Evolutionary conservation across 1,140 invertebrate species (phyloP).

Genomic region (Mamestra configurata): DNA sequence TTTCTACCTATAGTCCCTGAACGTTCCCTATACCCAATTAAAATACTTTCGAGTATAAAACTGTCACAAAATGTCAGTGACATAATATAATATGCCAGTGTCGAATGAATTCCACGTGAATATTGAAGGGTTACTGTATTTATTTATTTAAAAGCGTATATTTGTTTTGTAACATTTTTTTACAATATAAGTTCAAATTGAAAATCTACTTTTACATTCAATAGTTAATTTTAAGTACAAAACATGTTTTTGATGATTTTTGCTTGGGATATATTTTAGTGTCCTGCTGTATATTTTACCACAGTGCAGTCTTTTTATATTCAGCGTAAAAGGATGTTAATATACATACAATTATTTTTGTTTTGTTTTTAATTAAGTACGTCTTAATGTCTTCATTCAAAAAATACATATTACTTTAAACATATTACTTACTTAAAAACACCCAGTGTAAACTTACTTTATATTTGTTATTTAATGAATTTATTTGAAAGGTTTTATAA

Average conservation of each 20-base stretch:
- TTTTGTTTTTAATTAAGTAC: no score
- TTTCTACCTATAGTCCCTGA: no score
- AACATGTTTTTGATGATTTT: constrained; percentile 27
- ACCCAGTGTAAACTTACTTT: no score
- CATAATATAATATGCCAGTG: not conserved
- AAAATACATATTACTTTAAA: no score
- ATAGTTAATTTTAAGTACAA: constrained; percentile 8
- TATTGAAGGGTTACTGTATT: constrained; percentile 18
- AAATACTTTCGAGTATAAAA: no score
- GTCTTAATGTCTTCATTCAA: no score
- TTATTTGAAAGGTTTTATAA: no score
- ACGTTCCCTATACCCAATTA: no score
- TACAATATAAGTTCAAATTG: not conserved
- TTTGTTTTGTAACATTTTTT: not conserved
- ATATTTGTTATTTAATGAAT: no score
- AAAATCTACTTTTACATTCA: constrained; percentile 18
- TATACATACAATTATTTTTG: no score
- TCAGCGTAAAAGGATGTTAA: not conserved
- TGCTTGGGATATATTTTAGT: not conserved
- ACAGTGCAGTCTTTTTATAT: not conserved
- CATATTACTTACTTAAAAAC: no score
- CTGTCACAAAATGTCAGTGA: not conserved
- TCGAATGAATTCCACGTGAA: constrained; percentile 1
- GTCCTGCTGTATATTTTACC: not conserved
- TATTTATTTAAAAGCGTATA: constrained; percentile 3